Conservation (phyloP, 2,797 vertebrate genomes). For the Propithecus deckenii region DNA sequence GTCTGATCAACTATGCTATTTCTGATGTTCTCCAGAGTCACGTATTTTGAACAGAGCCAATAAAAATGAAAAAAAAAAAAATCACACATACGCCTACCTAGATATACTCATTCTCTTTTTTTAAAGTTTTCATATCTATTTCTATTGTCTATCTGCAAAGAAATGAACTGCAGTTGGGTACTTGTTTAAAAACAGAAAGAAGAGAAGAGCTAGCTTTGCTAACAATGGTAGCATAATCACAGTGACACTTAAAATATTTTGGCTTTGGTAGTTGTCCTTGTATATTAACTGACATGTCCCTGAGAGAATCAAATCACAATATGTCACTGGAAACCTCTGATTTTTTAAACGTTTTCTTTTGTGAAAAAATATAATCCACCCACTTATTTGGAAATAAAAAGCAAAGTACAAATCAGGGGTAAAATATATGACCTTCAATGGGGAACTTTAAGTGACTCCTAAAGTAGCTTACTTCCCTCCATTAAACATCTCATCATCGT, state of each 20-base stretch:
- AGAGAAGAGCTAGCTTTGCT: neutral
- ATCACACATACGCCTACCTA: conserved; percentile 27
- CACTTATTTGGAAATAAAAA: neutral
- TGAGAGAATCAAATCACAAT: neutral
- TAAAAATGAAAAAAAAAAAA: neutral
- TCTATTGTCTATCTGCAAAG: conserved; percentile 25
- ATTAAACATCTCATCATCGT: neutral
- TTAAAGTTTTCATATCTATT: conserved; percentile 6
- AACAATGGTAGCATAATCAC: neutral
- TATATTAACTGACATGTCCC: neutral
- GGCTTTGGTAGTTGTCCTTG: neutral
- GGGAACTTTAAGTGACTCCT: neutral
- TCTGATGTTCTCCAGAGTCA: conserved; percentile 35
- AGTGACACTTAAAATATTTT: neutral
- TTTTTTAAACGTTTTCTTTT: neutral
- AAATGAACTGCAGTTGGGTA: neutral
- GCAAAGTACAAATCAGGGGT: neutral
- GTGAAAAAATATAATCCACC: neutral
- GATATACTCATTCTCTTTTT: neutral
- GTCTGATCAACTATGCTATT: conserved; percentile 19
- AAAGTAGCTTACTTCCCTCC: neutral
- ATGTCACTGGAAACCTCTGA: neutral
- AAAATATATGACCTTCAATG: neutral
- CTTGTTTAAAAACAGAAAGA: conserved; percentile 26
- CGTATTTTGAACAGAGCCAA: conserved; percentile 25